Base-by-base conservation (phyloP, 2,797 vertebrate species). In the Bufotes viridis region DNA sequence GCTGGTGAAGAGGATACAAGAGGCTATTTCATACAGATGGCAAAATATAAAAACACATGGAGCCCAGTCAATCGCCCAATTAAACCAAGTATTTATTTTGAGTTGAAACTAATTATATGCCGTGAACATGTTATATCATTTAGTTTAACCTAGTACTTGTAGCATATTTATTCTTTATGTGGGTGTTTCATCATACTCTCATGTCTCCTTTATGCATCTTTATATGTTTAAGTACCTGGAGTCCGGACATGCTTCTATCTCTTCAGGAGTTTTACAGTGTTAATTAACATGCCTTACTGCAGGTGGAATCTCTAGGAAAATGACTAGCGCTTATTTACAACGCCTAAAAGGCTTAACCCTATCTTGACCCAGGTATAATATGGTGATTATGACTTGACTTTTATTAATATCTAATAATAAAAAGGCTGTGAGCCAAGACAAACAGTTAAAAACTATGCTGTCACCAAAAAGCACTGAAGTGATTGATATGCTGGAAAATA, bases 1-100 rank as follows among this genome's bases (percentile, higher is more conserved):
- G 78, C 55, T 79, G 24, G 55, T 57, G 78, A 79, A 60, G 55
- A 18, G 55, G 15, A 79, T 58, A 60, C 55, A 18, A 79, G 53
- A 58, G 78, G 76, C 76, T 57, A 78, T 78, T 78, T 78, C 24
- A 58, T 58, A 79, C 78, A 79, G 78, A 79, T 58, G 78, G 78
- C 55, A 58, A 15, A 24, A 9, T 78, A 57, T 57, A 78, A 78
- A 57, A 78, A 57, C 76, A 78, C 76, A 78, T 78, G 76, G 51
- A 55, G 53, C 53, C 14, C 76, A 78, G 76, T 78, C 53, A 26
- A 78, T 78, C 51, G 22, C 76, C 51, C 76, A 57, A 55, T 78
- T 78, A 78, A 78, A 78, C 76, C 53, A 17, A 78, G 26, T 57
- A 26, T 78, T 78, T 55, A 57, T 55, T 57, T 57, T 26, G 14